Evolutionary conservation across 92 coral and sea anemone genomes (phyloP), one percentile per base, ranked within the genome.

Genomic region (Heliopora coerulea): DNA sequence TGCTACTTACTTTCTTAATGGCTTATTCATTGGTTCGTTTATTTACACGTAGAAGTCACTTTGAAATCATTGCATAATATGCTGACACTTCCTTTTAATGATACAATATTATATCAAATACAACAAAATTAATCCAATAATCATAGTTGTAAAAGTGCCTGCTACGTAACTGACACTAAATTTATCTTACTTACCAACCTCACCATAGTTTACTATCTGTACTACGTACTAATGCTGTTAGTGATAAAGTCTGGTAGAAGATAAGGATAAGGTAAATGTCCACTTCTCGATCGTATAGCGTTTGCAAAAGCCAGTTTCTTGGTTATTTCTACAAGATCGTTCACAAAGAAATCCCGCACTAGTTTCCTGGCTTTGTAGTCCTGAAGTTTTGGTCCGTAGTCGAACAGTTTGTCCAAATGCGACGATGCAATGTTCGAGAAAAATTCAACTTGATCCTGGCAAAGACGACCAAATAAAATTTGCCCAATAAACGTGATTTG

Each of bases 401-500:
- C 98, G n/a, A 89, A 81, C n/a, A 93, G 79, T 23, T 86, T 84
- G 65, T 93, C 98, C 74, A 93, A 67, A 54, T 93, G 98, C 67
- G 89, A 90, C 7, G 95, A 87, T 1, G 89, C 98, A 11, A 90
- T 73, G 75, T 93, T 90, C 20, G 98, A 89, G 32, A 86, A 83
- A 15, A 93, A 79, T 75, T 90, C 95, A 8, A 96, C 96, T 54
- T 90, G 86, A 75, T 93, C 96, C 98, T 93, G n/a, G 80, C 49
- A 34, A 35, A 1, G 32, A n/a, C 12, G 65, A 49, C 23, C 68
- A 34, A 62, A 27, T 3, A 34, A 24, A 13, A 63, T 13, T 63
- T 33, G 18, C 11, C 1, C 5, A 23, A 11, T 33, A 62, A 20
- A 9, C 18, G n/a, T n/a, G n/a, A n/a, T n/a, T n/a, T n/a, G n/a